Evolutionary conservation across 1,140 invertebrate genomes (phyloP).

Genomic region (Bombus superbus): DNA sequence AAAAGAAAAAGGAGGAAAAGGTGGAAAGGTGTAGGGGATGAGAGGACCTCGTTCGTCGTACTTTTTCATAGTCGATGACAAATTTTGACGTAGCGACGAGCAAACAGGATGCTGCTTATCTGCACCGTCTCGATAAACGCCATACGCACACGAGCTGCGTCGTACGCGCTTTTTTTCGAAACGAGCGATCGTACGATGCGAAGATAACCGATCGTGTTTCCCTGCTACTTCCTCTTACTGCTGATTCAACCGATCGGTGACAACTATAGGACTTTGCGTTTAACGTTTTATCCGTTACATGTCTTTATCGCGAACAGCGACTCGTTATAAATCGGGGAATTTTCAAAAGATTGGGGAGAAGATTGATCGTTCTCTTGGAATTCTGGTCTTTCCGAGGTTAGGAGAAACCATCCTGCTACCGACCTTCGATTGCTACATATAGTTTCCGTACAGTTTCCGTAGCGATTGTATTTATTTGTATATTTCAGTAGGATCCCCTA

Average conservation of each 20-base stretch:
- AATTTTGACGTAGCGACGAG: constrained; percentile 34
- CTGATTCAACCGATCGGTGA: neutral
- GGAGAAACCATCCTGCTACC: too few relatives aligned
- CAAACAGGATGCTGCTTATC: constrained; percentile 62
- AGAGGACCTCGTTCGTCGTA: neutral
- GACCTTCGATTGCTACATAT: too few relatives aligned
- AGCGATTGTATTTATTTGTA: too few relatives aligned
- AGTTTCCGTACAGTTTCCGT: too few relatives aligned
- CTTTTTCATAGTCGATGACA: constrained; percentile 32
- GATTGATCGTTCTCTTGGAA: neutral
- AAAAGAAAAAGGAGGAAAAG: neutral
- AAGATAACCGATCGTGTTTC: neutral
- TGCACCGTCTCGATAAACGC: constrained; percentile 21
- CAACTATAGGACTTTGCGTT: neutral
- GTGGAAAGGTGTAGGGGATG: too few relatives aligned
- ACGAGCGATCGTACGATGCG: neutral
- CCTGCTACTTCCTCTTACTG: neutral
- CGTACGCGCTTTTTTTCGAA: constrained; percentile 1
- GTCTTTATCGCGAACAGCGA: neutral
- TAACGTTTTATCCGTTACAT: neutral
- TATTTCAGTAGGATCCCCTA: neutral
- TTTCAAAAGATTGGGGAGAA: neutral
- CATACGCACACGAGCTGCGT: neutral
- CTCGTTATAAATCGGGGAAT: neutral
- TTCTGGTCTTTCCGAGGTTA: fast-evolving